phyloP scores from a whole-genome alignment of 2,797 vertebrate species.

The Botia kubotai region DNA sequence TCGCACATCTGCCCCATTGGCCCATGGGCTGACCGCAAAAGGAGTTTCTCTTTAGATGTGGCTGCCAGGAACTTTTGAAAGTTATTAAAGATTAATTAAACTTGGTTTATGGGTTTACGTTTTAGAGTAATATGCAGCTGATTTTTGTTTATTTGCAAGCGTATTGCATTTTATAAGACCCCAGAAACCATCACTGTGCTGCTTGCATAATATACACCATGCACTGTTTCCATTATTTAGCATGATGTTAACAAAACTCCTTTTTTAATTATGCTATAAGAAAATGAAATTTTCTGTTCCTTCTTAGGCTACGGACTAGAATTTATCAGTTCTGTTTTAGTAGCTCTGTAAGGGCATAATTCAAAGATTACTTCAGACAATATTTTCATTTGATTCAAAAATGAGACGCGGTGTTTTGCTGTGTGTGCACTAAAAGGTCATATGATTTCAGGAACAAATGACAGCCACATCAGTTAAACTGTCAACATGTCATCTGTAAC shows the following conservation, averaged over 20 bases:
- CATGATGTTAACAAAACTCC: not conserved
- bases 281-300: too few relatives aligned
- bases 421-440: constrained; percentile 54
- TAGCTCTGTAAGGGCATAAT: not conserved
- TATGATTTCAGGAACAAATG: constrained; percentile 57
- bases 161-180: not conserved
- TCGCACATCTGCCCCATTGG: constrained; percentile 67
- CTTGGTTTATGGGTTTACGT: constrained; percentile 1
- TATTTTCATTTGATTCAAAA: constrained; percentile 50
- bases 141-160: constrained; percentile 18
- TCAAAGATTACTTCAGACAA: constrained; percentile 24
- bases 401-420: constrained; percentile 49
- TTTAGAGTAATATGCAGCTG: constrained; percentile 1
- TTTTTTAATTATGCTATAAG: not conserved
- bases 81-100: constrained; percentile 36
- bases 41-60: constrained; percentile 66
- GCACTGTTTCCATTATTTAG: not conserved
- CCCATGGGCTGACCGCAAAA: constrained; percentile 61
- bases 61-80: constrained; percentile 36
- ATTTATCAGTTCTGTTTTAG: not conserved
- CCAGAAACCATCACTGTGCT: not conserved
- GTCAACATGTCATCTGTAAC: constrained; percentile 62
- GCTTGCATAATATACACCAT: not conserved
- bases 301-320: not conserved
- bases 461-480: constrained; percentile 63